Evolutionary conservation across 2,797 vertebrate genomes (phyloP).

Genomic region (Poecilia velifera): DNA sequence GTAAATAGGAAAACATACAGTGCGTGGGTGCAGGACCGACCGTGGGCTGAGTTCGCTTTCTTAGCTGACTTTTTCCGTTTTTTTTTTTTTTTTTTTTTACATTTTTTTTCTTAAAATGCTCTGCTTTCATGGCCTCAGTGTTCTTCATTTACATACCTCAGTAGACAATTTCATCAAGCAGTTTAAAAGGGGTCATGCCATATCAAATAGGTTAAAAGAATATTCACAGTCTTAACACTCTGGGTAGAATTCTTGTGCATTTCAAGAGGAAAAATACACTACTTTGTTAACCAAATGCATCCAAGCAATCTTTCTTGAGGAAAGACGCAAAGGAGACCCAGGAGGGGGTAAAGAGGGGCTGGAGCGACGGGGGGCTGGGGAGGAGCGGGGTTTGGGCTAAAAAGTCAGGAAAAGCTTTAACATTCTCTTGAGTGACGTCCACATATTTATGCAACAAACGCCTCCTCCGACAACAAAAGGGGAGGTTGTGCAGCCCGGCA

Average conservation of each 20-base stretch:
- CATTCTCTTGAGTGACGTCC: conserved; percentile 79
- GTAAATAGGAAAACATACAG: conserved; percentile 62
- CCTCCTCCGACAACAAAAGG: conserved; percentile 66
- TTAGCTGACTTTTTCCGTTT: conserved; percentile 43
- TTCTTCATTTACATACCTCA: conserved; percentile 72
- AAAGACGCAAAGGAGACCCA: conserved; percentile 52
- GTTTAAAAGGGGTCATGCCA: conserved; percentile 78
- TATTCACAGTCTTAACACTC: conserved; percentile 71
- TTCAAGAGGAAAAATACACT: conserved; percentile 56
- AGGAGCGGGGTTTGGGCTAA: conserved; percentile 17
- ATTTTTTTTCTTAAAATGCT: conserved; percentile 27
- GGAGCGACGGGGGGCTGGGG: conserved; percentile 5
- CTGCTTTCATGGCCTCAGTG: conserved; percentile 65
- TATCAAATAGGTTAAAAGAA: conserved; percentile 72
- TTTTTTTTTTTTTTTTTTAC: conserved; percentile 12
- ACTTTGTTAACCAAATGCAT: conserved; percentile 73
- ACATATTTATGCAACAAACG: conserved; percentile 79
- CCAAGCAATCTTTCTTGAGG: conserved; percentile 67
- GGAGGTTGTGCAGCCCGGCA: conserved; percentile 60
- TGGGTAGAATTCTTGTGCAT: conserved; percentile 62
- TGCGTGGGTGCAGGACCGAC: conserved; percentile 55
- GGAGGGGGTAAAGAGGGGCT: neutral
- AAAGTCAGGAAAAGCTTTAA: conserved; percentile 73
- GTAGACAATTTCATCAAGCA: conserved; percentile 75
- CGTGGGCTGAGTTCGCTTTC: conserved; percentile 57